A percentile compares a stretch with the other conserved stretches of the same genome.
Evolutionary conservation across 2,797 vertebrate genomes (phyloP).

Genomic region (Cirrhinus mrigala): DNA sequence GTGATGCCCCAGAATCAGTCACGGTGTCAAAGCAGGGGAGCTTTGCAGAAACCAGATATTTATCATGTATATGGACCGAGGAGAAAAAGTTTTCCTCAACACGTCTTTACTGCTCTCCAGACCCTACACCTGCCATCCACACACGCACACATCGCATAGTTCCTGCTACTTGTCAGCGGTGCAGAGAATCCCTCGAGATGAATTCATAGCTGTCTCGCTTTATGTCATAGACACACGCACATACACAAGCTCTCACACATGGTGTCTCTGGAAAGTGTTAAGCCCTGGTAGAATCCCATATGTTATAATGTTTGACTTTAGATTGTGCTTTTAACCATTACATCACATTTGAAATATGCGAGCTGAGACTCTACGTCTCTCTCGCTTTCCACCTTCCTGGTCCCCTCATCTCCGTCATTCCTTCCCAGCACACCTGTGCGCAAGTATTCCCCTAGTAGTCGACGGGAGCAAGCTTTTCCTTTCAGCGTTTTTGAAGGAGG

Average conservation of each 20-base stretch:
- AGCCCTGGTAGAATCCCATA: constrained; percentile 61
- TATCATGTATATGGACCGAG: constrained; percentile 42
- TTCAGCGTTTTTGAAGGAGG: constrained; percentile 73
- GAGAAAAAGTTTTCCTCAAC: constrained; percentile 48
- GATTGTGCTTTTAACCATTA: constrained; percentile 47
- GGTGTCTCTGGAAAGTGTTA: constrained; percentile 49
- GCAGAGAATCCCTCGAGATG: constrained; percentile 36
- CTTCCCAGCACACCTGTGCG: constrained; percentile 83
- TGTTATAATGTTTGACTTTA: constrained; percentile 66
- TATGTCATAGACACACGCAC: constrained; percentile 43
- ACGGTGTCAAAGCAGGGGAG: constrained; percentile 25
- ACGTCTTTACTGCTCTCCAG: constrained; percentile 47
- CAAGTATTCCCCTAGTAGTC: constrained; percentile 78
- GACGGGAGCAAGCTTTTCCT: constrained; percentile 77
- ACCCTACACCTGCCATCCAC: constrained; percentile 47
- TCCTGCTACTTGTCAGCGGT: constrained; percentile 47
- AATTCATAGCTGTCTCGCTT: constrained; percentile 47
- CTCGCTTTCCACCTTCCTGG: constrained; percentile 62
- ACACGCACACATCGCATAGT: constrained; percentile 38
- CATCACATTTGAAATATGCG: constrained; percentile 55
- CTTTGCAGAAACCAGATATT: constrained; percentile 15
- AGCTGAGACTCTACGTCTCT: constrained; percentile 11
- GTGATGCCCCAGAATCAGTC: constrained; percentile 36
- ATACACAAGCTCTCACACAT: constrained; percentile 24
- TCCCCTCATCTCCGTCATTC: constrained; percentile 75